A percentile compares a stretch with the other conserved stretches of the same genome.
Conservation (phyloP, 2,888 invertebrate genomes). For the Apamea epomidion region DNA sequence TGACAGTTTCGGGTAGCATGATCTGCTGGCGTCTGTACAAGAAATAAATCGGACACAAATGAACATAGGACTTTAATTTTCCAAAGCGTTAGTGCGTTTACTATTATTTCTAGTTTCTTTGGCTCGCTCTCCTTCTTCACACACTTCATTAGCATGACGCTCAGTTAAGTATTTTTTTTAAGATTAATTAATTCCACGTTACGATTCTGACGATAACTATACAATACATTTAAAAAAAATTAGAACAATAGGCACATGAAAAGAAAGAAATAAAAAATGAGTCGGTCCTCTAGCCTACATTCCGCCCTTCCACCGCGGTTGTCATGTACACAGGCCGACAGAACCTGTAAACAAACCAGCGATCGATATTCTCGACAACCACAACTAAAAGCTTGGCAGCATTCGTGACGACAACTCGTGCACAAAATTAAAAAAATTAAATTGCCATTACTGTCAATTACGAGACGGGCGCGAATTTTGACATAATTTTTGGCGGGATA, state of each 20-base stretch:
- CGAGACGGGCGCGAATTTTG: conserved; percentile 69
- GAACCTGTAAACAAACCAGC: conserved; percentile 88
- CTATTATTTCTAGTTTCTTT: neutral
- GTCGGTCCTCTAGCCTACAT: conserved; percentile 73
- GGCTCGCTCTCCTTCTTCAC: neutral
- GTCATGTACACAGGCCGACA: conserved; percentile 88
- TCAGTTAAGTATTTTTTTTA: neutral
- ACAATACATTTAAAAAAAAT: neutral
- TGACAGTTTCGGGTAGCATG: no score
- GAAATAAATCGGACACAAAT: neutral
- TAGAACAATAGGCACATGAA: neutral
- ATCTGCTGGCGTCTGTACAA: neutral
- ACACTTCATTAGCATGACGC: fast-evolving
- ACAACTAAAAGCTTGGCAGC: conserved; percentile 81
- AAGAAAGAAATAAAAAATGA: conserved; percentile 31
- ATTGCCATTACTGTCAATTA: conserved; percentile 52
- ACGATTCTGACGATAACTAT: neutral
- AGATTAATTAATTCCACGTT: neutral
- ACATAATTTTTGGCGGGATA: conserved; percentile 81
- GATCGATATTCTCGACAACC: conserved; percentile 85
- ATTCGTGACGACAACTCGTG: conserved; percentile 76
- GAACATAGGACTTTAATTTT: neutral
- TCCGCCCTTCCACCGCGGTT: conserved; percentile 84
- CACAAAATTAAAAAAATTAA: conserved; percentile 58
- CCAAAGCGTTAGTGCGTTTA: neutral